phyloP scores from a whole-genome alignment of 92 coral and sea anemone species.

The Parazoanthus darwini region DNA sequence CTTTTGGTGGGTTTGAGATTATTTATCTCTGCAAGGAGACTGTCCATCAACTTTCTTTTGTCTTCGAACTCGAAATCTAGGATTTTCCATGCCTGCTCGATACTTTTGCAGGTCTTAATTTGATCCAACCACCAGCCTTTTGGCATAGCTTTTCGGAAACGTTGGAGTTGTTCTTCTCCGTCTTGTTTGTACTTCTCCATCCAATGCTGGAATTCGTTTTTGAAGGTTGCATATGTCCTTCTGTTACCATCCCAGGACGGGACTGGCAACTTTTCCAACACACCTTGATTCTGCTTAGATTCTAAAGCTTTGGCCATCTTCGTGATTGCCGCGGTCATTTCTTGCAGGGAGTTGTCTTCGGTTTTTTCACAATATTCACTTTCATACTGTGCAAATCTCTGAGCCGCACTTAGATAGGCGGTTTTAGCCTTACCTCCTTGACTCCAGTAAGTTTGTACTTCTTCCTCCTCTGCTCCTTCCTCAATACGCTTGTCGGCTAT shows the following conservation, averaged over 20 bases:
- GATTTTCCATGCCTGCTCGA: too few species aligned
- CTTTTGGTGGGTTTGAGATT: too few species aligned
- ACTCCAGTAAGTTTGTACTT: slow-evolving; percentile 41
- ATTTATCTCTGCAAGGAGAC: too few species aligned
- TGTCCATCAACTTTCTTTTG: too few species aligned
- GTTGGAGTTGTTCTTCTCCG: too few species aligned
- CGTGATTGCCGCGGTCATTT: slow-evolving; percentile 39
- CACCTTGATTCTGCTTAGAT: slow-evolving; percentile 34
- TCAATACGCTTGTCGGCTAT: slow-evolving; percentile 14
- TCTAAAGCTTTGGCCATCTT: slow-evolving; percentile 45
- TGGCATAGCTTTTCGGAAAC: too few species aligned
- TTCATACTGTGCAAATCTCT: slow-evolving; percentile 52
- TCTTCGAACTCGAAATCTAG: too few species aligned
- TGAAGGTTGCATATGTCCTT: slow-evolving; percentile 34
- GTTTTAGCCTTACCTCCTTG: slow-evolving; percentile 44
- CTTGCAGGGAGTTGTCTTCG: slow-evolving; percentile 29
- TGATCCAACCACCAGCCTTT: too few species aligned
- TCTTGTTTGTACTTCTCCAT: too few species aligned
- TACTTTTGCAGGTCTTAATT: too few species aligned
- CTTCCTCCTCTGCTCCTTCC: slow-evolving; percentile 44
- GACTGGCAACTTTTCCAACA: slow-evolving; percentile 46
- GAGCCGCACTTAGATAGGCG: slow-evolving; percentile 38
- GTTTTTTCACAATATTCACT: slow-evolving; percentile 43
- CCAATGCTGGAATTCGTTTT: slow-evolving; percentile 41
- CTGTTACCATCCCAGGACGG: slow-evolving; percentile 47